A percentile compares a stretch with the other conserved stretches of the same genome.
Conservation (phyloP, 2,113 vertebrate species). For the Calidris pugnax region DNA sequence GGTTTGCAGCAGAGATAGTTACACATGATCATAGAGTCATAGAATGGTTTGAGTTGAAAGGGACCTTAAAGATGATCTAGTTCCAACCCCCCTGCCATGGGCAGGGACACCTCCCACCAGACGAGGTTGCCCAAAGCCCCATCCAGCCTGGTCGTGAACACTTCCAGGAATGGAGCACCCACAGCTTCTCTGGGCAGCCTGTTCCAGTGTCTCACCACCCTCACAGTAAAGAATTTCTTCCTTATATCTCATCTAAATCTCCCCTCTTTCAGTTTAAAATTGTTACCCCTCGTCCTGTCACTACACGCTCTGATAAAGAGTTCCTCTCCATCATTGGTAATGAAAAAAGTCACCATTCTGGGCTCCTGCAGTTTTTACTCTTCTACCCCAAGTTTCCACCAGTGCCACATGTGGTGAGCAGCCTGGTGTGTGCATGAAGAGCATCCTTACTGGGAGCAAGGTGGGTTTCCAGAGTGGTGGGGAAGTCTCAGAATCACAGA, state of each 20-base stretch:
- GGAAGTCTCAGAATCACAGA: neutral
- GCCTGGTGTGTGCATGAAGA: rapidly evolving
- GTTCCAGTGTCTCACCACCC: neutral
- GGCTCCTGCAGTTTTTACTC: neutral
- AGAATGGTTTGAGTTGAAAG: neutral
- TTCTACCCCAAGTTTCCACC: neutral
- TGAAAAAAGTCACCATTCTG: neutral
- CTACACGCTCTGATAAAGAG: neutral
- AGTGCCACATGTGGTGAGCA: neutral
- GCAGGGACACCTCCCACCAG: neutral
- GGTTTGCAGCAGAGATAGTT: neutral
- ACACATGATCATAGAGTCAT: neutral
- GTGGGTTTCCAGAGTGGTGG: rapidly evolving
- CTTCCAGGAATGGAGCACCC: neutral
- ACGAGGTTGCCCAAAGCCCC: neutral
- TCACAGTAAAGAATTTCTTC: neutral
- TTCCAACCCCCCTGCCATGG: neutral
- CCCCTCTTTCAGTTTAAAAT: neutral
- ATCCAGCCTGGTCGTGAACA: neutral
- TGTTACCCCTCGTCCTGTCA: neutral
- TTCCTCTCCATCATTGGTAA: neutral
- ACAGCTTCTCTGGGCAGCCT: neutral
- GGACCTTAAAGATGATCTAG: neutral
- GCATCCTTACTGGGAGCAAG: neutral
- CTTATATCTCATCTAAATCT: neutral